Evolutionary conservation across 2,797 vertebrate genomes (phyloP), one percentile per base, ranked within the genome.

Genomic region (Squalus acanthias): DNA sequence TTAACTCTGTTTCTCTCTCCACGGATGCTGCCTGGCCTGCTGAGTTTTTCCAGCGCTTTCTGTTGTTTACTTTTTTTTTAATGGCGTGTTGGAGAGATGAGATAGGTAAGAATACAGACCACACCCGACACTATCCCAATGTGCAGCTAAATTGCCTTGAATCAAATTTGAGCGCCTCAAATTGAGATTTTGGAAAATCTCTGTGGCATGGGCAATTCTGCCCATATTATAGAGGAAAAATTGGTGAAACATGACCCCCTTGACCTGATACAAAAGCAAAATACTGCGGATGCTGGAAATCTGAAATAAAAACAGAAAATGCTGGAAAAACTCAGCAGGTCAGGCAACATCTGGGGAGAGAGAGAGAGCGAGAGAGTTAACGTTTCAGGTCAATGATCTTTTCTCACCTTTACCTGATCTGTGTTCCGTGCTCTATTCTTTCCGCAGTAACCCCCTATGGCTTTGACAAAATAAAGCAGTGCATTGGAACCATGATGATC

Each of bases 391-490:
- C 53, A 5, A 2, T 57, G 53, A 57, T 5, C 53, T 57, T 57
- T 57, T 57, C 2, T 57, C 53, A 57, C 2, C 53, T 57, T 63
- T 2, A 63, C 60, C 60, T 63, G 60, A 8, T 1, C 13, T 6
- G 12, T n/a, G 0, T 15, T 39, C 9, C 0, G 1, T 22, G 39
- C 20, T 50, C 0, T 93, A 95, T 96, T 69, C 3, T n/a, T 33
- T 57, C 5, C 65, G 0, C 96, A 99, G 99, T 99, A 60, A 98
- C 97, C 60, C 96, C 97, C 50, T 99, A 99, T 97, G 98, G 96
- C 92, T 99, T 99, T 0, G 99, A 99, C 98, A 98, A 98, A 97
- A 97, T 98, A 69, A 99, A 98, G 97, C 99, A 99, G 96, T 99
- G 98, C 12, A 98, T 99, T 0, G 99, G 99, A 97, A 98, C 97